Evolutionary conservation across 2,797 vertebrate genomes (phyloP).

Genomic region (Otolemur crassicaudatus): DNA sequence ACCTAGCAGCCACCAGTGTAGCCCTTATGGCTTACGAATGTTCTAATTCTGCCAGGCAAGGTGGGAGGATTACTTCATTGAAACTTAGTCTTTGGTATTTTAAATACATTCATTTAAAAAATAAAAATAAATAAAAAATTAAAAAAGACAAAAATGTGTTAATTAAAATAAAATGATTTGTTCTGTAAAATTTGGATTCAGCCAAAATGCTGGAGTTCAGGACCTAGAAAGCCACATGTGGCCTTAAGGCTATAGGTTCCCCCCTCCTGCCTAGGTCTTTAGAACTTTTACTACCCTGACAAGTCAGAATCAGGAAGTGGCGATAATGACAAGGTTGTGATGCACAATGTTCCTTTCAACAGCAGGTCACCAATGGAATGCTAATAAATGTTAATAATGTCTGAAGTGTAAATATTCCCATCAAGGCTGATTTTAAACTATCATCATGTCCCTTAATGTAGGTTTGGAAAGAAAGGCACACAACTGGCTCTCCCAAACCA

Average conservation of each 20-base stretch:
- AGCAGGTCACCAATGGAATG: neutral
- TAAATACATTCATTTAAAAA: neutral
- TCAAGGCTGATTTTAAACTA: neutral
- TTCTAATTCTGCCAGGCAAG: neutral
- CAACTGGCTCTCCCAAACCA: neutral
- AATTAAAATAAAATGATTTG: neutral
- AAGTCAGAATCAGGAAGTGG: constrained; percentile 9
- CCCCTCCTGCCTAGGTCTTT: neutral
- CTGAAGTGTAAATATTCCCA: neutral
- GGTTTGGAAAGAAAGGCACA: neutral
- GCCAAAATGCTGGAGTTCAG: neutral
- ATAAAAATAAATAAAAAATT: neutral
- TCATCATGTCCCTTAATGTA: neutral
- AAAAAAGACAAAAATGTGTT: neutral
- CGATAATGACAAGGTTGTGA: neutral
- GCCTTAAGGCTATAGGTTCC: neutral
- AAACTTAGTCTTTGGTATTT: neutral
- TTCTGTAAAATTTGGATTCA: neutral
- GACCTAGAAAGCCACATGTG: neutral
- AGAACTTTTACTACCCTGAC: neutral
- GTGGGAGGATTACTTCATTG: neutral
- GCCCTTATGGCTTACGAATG: neutral
- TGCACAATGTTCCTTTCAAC: neutral
- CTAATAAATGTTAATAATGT: neutral
- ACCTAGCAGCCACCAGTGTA: neutral